A percentile compares a stretch with the other conserved stretches of the same genome.
Evolutionary conservation across 2,888 invertebrate genomes (phyloP).

Genomic region (Neoascia interrupta): DNA sequence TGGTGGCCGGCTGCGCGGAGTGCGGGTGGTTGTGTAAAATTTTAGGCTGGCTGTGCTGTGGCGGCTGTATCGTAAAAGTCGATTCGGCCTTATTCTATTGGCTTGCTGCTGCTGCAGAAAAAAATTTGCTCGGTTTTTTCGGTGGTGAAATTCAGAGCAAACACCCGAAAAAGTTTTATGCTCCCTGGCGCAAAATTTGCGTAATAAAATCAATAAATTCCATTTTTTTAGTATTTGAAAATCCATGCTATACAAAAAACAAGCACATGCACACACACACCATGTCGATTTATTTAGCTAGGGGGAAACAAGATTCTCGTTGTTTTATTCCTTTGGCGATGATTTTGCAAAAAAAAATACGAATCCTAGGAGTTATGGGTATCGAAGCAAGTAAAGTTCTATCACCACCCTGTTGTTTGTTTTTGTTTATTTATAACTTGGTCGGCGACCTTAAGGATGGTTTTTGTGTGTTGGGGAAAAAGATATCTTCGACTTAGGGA

Average conservation of each 20-base stretch:
- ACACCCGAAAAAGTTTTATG: slow-evolving; percentile 46
- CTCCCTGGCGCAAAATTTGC: slow-evolving; percentile 44
- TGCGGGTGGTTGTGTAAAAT: not conserved
- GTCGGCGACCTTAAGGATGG: too few species aligned
- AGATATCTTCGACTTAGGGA: too few species aligned
- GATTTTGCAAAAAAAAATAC: slow-evolving; percentile 23
- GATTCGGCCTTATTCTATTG: slow-evolving; percentile 35
- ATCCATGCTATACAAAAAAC: not conserved
- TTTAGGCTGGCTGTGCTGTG: too few species aligned
- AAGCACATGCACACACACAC: not conserved
- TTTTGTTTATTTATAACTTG: slow-evolving; percentile 14
- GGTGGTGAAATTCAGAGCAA: slow-evolving; percentile 59
- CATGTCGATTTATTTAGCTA: not conserved
- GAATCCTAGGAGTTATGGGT: not conserved
- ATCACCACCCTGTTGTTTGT: slow-evolving; percentile 4
- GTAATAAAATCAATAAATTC: slow-evolving; percentile 64
- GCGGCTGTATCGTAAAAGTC: slow-evolving; percentile 20
- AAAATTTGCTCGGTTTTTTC: slow-evolving; percentile 37
- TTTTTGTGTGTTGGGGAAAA: too few species aligned
- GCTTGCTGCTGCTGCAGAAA: slow-evolving; percentile 29
- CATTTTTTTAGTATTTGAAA: slow-evolving; percentile 20
- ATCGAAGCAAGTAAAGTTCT: not conserved
- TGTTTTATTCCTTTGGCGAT: slow-evolving; percentile 43
- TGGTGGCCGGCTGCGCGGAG: not conserved
- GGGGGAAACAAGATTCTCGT: not conserved